Evolutionary conservation across 2,113 vertebrate species (phyloP).

Genomic region (Crotalus helleri): DNA sequence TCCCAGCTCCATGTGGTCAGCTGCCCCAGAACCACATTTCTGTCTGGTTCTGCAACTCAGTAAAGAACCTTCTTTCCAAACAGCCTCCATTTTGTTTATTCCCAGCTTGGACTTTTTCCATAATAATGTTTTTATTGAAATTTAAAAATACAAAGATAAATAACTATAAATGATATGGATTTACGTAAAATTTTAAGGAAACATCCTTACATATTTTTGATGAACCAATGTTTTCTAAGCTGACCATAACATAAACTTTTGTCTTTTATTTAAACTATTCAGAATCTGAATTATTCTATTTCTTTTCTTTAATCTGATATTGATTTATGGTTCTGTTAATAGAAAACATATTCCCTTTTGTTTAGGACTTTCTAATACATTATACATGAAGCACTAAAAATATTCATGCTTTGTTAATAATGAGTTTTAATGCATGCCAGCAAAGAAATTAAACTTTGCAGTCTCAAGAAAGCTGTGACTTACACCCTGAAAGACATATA

Average conservation of each 20-base stretch:
- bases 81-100: too few relatives aligned
- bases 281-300: background rate
- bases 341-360: conserved; percentile 10
- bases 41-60: too few relatives aligned
- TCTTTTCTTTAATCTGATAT: background rate
- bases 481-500: background rate
- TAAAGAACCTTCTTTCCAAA: too few relatives aligned
- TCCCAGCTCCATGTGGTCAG: too few relatives aligned
- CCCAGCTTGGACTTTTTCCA: too few relatives aligned
- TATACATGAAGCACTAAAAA: conserved; percentile 25
- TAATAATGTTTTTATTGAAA: too few relatives aligned
- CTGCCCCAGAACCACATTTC: too few relatives aligned
- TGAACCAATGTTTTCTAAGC: background rate
- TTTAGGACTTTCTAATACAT: conserved; percentile 15
- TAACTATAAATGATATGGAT: background rate
- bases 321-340: background rate
- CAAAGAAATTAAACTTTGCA: conserved; percentile 31
- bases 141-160: too few relatives aligned
- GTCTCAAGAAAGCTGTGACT: background rate
- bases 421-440: conserved; percentile 15
- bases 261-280: background rate
- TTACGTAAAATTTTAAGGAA: background rate
- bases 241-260: conserved; percentile 14
- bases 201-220: background rate
- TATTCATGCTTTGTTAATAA: background rate